Base-by-base conservation (phyloP, 1,140 invertebrate genomes). In the Cyphomyrmex costatus region DNA sequence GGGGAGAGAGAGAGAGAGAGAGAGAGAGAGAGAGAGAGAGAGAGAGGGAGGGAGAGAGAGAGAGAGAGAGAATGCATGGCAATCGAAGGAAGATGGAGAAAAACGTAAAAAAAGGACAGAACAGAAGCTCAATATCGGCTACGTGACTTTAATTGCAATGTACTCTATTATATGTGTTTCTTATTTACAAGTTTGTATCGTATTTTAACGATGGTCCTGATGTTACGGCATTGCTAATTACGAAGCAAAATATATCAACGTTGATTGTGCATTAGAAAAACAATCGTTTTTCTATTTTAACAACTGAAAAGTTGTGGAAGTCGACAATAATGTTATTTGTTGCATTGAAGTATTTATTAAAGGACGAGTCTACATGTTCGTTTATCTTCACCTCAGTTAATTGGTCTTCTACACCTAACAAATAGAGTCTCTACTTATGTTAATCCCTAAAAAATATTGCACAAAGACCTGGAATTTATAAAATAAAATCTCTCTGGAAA, bases 101-200 rank as follows among this genome's bases (percentile, higher is more conserved):
- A 5, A 14, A 65, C n/a, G 16, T 24, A 2, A 53, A 51, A 78
- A 78, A 79, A 53, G 49, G 30, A 27, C 46, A 36, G 36, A 21
- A 42, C 56, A 21, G 8, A 56, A 36, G 2, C 16, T 79, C 61
- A 49, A 68, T 79, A 79, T 68, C 65, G 46, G 4, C 49, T 68
- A 27, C 46, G 61, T 79, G n/a, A 56, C 30, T 68, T 79, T 79
- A 56, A 79, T 79, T 79, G 14, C 30, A 46, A 79, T 53, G 16
- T 36, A 33, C 2, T 8, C 4, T 21, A 61, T 46, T 61, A 79
- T 65, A 53, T 65, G 27, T 49, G 33, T 51, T 65, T 51, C 42
- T 79, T 66, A 79, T 36, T 27, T 36, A 30, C 77, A 0, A 36
- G 7, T 2, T 61, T 78, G 14, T 24, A 16, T 79, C 46, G 30